Conservation (phyloP, 2,797 vertebrate genomes). For the Chrosomus eos region DNA sequence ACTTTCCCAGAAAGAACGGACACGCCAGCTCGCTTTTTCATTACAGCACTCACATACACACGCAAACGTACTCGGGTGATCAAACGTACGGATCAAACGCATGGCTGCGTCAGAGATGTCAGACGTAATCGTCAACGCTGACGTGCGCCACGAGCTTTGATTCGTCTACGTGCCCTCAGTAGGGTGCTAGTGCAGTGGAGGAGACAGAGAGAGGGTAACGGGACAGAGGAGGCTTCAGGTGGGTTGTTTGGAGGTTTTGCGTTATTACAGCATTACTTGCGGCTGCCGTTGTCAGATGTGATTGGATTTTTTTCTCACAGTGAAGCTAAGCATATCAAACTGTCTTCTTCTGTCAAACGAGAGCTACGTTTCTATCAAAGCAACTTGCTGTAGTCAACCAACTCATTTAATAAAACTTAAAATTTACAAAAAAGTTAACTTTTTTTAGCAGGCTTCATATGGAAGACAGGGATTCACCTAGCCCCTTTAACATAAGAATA, state of each 20-base stretch:
- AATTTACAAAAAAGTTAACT: background rate
- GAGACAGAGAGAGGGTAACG: background rate
- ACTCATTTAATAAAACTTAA: background rate
- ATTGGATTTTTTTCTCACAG: background rate
- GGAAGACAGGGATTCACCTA: background rate
- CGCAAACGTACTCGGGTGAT: background rate
- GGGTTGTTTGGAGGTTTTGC: background rate
- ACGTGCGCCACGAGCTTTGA: slow-evolving; percentile 9
- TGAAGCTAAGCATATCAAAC: background rate
- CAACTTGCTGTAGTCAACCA: background rate
- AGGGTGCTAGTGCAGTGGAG: background rate
- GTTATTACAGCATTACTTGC: background rate
- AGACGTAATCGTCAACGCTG: background rate
- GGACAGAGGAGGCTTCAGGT: slow-evolving; percentile 7
- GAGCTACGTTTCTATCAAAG: background rate
- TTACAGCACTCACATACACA: background rate
- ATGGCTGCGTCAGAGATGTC: slow-evolving; percentile 7
- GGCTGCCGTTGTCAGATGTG: background rate
- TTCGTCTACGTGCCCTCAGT: background rate
- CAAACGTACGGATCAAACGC: slow-evolving; percentile 32
- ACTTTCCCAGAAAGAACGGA: slow-evolving; percentile 15
- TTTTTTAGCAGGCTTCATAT: background rate
- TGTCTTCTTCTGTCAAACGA: background rate
- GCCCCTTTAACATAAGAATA: background rate
- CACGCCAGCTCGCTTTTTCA: background rate